Evolutionary conservation across 2,888 invertebrate species (phyloP).

Genomic region (Melanostoma mellinum): DNA sequence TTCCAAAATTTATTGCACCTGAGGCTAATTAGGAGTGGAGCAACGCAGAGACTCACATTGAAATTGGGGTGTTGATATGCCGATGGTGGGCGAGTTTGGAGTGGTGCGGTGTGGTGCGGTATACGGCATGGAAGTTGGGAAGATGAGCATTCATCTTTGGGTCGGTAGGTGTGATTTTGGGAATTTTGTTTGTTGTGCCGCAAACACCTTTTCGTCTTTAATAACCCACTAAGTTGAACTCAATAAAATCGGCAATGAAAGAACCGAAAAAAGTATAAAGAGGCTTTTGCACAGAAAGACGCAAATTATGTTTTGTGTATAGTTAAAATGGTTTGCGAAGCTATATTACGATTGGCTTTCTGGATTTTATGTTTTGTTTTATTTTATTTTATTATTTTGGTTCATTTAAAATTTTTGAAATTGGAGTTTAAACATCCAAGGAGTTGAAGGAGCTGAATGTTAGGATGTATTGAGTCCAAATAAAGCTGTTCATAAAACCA

Average conservation of each 20-base stretch:
- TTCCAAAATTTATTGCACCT: conserved; percentile 71
- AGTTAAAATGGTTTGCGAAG: not conserved
- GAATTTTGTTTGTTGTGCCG: conserved; percentile 73
- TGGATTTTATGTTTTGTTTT: no score
- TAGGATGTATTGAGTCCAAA: no score
- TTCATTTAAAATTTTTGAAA: no score
- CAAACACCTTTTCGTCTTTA: conserved; percentile 71
- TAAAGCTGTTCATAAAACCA: no score
- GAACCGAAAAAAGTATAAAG: not conserved
- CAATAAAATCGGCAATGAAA: conserved; percentile 56
- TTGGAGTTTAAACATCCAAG: no score
- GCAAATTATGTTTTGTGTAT: conserved; percentile 1
- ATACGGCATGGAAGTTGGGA: conserved; percentile 16
- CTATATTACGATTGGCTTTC: not conserved
- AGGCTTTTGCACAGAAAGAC: not conserved
- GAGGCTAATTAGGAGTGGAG: conserved; percentile 72
- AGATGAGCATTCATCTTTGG: conserved; percentile 64
- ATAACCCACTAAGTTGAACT: conserved; percentile 68
- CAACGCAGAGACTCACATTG: conserved; percentile 46
- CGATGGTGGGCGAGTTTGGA: conserved; percentile 5
- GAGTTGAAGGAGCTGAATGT: no score
- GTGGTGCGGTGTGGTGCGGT: not conserved
- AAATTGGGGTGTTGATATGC: conserved; percentile 70
- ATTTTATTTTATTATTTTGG: no score
- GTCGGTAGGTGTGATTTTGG: conserved; percentile 70